These are phyloP conservation scores for Leucopsar rothschildi DNA, from an alignment of 2,113 vertebrate species.

Conservation along the genomic window DNA sequence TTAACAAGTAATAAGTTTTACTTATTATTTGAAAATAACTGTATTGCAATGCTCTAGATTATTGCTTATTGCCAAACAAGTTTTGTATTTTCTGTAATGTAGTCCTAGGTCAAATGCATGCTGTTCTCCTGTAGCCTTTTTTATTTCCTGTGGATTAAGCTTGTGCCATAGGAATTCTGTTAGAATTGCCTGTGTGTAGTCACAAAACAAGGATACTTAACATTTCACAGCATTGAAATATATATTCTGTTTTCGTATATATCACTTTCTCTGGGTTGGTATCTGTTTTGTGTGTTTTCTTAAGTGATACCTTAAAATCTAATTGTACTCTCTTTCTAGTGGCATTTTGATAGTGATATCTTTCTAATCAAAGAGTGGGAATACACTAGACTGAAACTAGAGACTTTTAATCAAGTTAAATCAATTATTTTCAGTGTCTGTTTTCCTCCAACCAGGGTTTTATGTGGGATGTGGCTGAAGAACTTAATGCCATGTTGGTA, in stretches of 20 bases:
- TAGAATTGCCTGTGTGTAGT: neutral
- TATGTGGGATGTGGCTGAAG: constrained; percentile 93
- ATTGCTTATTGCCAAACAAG: neutral
- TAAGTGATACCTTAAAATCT: neutral
- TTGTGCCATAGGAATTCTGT: neutral
- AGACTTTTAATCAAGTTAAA: neutral
- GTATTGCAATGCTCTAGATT: neutral
- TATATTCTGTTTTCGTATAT: neutral
- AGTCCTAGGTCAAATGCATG: neutral
- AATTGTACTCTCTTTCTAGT: neutral
- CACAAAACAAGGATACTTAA: neutral
- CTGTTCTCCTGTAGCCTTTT: neutral
- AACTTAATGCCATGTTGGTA: constrained; percentile 89
- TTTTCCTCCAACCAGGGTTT: constrained; percentile 80
- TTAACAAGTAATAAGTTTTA: neutral
- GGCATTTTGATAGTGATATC: neutral
- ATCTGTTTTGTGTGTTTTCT: neutral
- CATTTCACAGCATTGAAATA: neutral
- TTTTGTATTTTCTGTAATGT: neutral
- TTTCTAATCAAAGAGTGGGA: neutral
- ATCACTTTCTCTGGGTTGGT: neutral
- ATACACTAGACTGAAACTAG: neutral
- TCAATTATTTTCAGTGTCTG: neutral
- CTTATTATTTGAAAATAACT: neutral
- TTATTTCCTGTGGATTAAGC: neutral